Evolutionary conservation across 2,888 invertebrate species (phyloP).

Genomic region (Adelognathus sp.): DNA sequence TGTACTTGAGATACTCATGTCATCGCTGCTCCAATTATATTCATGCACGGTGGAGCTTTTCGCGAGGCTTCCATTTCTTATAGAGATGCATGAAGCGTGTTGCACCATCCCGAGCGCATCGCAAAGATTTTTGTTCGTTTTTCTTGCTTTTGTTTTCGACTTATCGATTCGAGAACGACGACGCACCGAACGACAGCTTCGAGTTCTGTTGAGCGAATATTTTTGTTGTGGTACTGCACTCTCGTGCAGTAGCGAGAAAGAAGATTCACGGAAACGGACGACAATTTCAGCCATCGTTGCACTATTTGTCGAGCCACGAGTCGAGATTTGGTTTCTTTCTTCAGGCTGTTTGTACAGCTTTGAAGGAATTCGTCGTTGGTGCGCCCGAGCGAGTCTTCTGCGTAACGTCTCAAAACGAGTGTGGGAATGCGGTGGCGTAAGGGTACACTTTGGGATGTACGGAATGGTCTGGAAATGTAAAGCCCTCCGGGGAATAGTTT

Average conservation of each 20-base stretch:
- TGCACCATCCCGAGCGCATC: too few species aligned
- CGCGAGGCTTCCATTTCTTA: too few species aligned
- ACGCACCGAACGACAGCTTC: too few species aligned
- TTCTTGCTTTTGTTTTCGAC: too few species aligned
- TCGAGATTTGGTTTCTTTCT: slow-evolving; percentile 62
- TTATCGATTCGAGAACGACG: too few species aligned
- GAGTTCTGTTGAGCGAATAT: too few species aligned
- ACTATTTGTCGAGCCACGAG: slow-evolving; percentile 59
- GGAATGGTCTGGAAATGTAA: slow-evolving; percentile 14
- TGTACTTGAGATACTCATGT: not conserved
- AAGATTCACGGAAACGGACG: slow-evolving; percentile 16
- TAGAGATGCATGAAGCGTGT: too few species aligned
- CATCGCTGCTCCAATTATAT: not conserved
- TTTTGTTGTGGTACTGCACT: not conserved
- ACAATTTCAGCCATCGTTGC: slow-evolving; percentile 49
- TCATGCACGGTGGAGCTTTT: not conserved
- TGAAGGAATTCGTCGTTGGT: slow-evolving; percentile 1
- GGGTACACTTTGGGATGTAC: not conserved
- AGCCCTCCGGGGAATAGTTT: slow-evolving; percentile 7
- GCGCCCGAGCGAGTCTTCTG: not conserved
- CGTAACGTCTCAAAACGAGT: not conserved
- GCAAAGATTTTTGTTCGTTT: too few species aligned
- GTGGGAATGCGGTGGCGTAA: not conserved
- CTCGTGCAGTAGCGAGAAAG: not conserved
- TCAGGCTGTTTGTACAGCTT: slow-evolving; percentile 56